Evolutionary conservation across 2,888 invertebrate species (phyloP).

Genomic region (Cantharis rufa): DNA sequence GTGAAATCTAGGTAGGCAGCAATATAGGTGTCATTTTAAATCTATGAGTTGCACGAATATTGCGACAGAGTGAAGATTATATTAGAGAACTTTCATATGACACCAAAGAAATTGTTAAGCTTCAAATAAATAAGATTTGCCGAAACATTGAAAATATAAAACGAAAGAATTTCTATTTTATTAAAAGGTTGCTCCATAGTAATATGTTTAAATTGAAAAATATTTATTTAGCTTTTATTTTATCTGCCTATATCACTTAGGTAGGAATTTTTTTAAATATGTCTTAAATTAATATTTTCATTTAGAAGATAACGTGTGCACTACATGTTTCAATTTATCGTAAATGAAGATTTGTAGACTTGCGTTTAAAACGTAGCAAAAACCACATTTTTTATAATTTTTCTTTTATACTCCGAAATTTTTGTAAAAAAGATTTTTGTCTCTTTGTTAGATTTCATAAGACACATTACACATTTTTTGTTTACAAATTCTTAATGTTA

Average conservation of each 20-base stretch:
- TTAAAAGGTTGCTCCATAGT: neutral
- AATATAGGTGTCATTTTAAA: slow-evolving; percentile 25
- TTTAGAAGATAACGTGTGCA: neutral
- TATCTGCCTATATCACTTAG: neutral
- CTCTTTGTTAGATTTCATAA: neutral
- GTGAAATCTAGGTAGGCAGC: slow-evolving; percentile 7
- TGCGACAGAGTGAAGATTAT: slow-evolving; percentile 21
- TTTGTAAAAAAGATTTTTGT: neutral
- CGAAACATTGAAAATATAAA: slow-evolving; percentile 2
- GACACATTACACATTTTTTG: no score
- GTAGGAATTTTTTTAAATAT: neutral
- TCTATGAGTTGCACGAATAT: slow-evolving; percentile 24
- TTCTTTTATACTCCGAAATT: neutral
- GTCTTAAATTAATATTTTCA: neutral
- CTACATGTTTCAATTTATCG: neutral
- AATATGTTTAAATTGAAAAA: neutral
- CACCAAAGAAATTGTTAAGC: slow-evolving; percentile 20
- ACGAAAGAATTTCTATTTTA: neutral
- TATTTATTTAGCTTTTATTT: neutral
- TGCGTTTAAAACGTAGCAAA: neutral
- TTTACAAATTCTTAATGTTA: no score
- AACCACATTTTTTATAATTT: neutral
- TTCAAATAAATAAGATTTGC: neutral
- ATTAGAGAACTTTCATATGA: slow-evolving; percentile 20
- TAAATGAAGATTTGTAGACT: neutral